Evolutionary conservation across 1,140 invertebrate species (phyloP).

Genomic region (Rhyacophila brunnea): DNA sequence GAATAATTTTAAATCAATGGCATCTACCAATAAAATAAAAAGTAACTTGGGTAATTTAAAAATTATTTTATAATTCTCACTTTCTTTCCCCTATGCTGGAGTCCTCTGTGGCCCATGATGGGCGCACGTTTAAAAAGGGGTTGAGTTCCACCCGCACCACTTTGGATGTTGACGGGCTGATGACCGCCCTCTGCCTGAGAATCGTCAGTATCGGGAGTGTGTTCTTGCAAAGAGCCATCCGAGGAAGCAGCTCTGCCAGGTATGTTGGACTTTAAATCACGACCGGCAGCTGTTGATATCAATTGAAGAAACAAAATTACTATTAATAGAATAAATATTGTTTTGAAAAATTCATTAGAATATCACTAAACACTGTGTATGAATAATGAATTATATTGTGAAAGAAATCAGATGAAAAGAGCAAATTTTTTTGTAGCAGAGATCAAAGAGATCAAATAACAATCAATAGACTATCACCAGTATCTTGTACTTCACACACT

Average conservation of each 20-base stretch:
- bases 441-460: no score
- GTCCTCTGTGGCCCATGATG: slow-evolving; percentile 53
- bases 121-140: slow-evolving; percentile 48
- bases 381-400: no score
- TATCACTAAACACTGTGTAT: no score
- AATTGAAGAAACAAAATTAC: background rate
- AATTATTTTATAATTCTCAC: no score
- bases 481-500: slow-evolving; percentile 12
- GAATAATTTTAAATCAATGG: no score
- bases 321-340: no score
- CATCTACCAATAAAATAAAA: no score
- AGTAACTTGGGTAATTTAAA: no score
- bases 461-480: slow-evolving; percentile 6
- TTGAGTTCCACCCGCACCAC: slow-evolving; percentile 35
- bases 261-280: background rate
- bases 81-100: slow-evolving; percentile 40
- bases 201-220: slow-evolving; percentile 52
- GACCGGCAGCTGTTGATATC: slow-evolving; percentile 1
- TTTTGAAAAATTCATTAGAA: no score
- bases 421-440: no score
- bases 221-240: slow-evolving; percentile 50
- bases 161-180: slow-evolving; percentile 18
- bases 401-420: no score
- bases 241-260: slow-evolving; percentile 45
- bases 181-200: slow-evolving; percentile 38